Evolutionary conservation across 2,113 vertebrate species (phyloP).

Genomic region (Neodon shergylaensis): DNA sequence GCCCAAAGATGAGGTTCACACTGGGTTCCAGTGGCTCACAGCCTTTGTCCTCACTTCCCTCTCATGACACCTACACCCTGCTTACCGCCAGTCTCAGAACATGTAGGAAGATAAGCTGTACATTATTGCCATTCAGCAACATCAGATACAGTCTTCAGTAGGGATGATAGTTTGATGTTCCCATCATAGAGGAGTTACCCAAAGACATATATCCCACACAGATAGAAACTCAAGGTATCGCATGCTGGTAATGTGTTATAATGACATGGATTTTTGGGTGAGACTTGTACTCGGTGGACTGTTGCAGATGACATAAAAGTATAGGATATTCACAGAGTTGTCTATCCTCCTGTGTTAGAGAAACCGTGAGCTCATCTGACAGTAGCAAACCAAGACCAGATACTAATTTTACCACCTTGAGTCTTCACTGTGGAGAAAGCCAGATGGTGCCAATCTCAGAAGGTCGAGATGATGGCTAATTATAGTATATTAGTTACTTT

Average conservation of each 20-base stretch:
- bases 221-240: not conserved
- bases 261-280: not conserved
- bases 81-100: not conserved
- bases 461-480: not conserved
- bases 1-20: fast-evolving
- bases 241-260: not conserved
- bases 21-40: not conserved
- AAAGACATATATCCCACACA: not conserved
- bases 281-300: not conserved
- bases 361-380: not conserved
- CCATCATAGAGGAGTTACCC: not conserved
- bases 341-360: not conserved
- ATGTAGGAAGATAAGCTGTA: not conserved
- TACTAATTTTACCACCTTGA: not conserved
- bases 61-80: not conserved
- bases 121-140: not conserved
- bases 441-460: not conserved
- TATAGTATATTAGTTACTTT: not conserved
- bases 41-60: not conserved
- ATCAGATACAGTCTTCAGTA: not conserved
- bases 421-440: not conserved
- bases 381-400: not conserved
- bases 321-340: fast-evolving
- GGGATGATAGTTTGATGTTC: not conserved
- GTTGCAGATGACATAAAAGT: not conserved